Evolutionary conservation across 2,797 vertebrate genomes (phyloP).

Genomic region (Australoheros facetus): DNA sequence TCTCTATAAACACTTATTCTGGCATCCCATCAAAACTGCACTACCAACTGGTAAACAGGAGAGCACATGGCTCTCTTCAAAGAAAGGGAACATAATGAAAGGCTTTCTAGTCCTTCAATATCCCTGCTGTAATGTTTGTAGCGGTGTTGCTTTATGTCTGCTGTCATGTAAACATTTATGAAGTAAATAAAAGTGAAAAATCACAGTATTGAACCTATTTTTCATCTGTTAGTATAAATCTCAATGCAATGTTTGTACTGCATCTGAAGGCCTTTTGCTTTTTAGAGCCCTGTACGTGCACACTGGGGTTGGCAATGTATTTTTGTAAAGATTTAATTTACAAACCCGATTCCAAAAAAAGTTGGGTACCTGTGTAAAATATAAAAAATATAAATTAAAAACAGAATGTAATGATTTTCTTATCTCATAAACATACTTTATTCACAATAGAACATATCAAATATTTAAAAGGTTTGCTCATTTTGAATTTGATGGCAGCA

Average conservation of each 20-base stretch:
- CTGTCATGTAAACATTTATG: conserved; percentile 28
- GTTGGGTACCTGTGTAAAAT: not conserved
- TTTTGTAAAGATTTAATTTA: conserved; percentile 1
- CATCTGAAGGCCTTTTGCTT: not conserved
- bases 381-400: not conserved
- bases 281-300: not conserved
- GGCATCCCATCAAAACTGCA: conserved; percentile 54
- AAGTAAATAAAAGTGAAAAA: conserved; percentile 19
- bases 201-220: conserved; percentile 13
- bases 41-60: conserved; percentile 46
- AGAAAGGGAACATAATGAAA: conserved; percentile 21
- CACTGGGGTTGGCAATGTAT: not conserved
- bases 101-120: conserved; percentile 35
- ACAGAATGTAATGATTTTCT: not conserved
- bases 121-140: not conserved
- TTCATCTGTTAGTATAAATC: conserved; percentile 2
- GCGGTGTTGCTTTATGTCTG: conserved; percentile 10
- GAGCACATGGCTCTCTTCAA: conserved; percentile 46
- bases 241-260: not conserved
- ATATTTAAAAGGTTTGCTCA: not conserved
- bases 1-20: conserved; percentile 40
- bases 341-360: not conserved
- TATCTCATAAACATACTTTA: not conserved
- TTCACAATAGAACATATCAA: not conserved
- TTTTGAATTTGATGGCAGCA: not conserved